Evolutionary conservation across 1,140 invertebrate genomes (phyloP).

Genomic region (Mylabris phalerata): DNA sequence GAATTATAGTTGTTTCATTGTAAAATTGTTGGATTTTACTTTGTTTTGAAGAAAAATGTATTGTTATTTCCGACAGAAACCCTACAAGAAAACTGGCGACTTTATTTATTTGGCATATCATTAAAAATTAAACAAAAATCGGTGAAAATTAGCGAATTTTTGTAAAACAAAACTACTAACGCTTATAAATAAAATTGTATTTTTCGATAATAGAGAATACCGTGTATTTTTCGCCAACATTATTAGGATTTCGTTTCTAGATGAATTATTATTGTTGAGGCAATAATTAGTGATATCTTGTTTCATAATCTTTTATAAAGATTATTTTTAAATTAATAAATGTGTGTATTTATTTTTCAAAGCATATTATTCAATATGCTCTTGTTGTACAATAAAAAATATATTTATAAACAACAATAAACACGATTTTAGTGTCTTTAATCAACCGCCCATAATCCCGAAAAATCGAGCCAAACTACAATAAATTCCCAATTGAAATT

Average conservation of each 20-base stretch:
- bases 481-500: too few species aligned
- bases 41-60: too few species aligned
- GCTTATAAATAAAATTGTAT: conserved; percentile 1
- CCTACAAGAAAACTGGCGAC: too few species aligned
- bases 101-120: conserved; percentile 2
- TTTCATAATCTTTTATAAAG: conserved; percentile 34
- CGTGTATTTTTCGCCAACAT: not conserved
- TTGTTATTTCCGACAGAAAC: not conserved
- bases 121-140: not conserved
- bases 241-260: conserved; percentile 17
- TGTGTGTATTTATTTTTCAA: conserved; percentile 30
- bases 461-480: not conserved
- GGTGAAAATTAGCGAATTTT: conserved; percentile 2
- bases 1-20: too few species aligned
- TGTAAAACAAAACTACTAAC: conserved; percentile 4
- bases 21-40: too few species aligned
- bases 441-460: not conserved
- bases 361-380: conserved; percentile 30
- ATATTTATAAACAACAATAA: conserved; percentile 8
- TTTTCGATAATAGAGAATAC: too few species aligned
- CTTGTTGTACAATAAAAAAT: conserved; percentile 28
- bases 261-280: conserved; percentile 27
- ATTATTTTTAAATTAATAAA: conserved; percentile 30
- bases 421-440: not conserved
- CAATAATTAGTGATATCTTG: conserved; percentile 28